Evolutionary conservation across 2,888 invertebrate genomes (phyloP), one percentile per base, ranked within the genome.

Genomic region (Leptinotarsa juncta): DNA sequence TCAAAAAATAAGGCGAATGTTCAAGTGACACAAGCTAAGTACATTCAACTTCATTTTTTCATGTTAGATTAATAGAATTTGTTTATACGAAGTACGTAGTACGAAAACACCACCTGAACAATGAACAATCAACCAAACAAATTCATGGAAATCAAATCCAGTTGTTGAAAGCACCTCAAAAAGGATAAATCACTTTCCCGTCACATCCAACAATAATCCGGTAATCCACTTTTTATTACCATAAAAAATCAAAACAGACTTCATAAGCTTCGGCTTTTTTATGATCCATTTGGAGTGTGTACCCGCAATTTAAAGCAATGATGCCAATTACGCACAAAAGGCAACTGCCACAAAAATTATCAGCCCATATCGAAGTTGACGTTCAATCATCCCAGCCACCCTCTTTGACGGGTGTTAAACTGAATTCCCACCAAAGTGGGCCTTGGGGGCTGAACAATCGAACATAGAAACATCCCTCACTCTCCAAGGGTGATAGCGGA

Each of bases 321-420:
- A 83, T 78, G 79, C 83, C 84, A 84, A 83, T 84, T 84, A 83
- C 79, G 72, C 71, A 84, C 83, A 84, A 84, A 81, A 79, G 83
- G 79, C 83, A 82, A 83, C 81, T 82, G 83, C 80, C 83, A 74
- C 77, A 82, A 81, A 81, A 83, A 83, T 83, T 84, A 84, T 83
- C 83, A 83, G 83, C 82, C 84, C 84, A 84, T 83, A 84, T 83
- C 83, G 82, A 78, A 78, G 79, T 78, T 83, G 83, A 83, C 84
- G 80, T 84, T 84, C 84, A 82, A 84, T 84, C 83, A 83, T 83
- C 78, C 72, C 60, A 69, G 73, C 79, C 82, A 81, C 83, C 83
- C 83, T 82, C 82, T 80, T 78, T 81, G 83, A 83, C 82, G 82
- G 84, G 82, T 84, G 84, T 81, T 84, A 83, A 84, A 82, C 82